phyloP scores from a whole-genome alignment of 37 sponge, comb jelly and placozoan genomes.

The Haliclona indistincta region DNA sequence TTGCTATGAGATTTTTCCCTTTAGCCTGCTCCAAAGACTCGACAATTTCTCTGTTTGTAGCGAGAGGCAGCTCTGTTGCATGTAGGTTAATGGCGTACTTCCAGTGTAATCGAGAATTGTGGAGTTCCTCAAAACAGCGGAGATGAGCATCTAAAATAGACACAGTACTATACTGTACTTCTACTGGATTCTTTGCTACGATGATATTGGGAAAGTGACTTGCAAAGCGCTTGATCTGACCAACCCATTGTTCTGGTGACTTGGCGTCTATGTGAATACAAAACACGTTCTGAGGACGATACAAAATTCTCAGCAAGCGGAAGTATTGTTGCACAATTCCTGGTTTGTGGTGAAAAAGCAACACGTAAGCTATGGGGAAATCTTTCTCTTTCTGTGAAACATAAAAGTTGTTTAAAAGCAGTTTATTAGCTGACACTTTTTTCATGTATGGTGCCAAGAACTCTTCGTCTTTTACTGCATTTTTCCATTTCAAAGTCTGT shows the following conservation, averaged over 20 bases:
- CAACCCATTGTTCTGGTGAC: not conserved
- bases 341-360: not conserved
- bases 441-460: no score
- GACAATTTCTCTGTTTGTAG: constrained; percentile 4
- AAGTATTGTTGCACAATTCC: not conserved
- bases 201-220: not conserved
- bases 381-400: not conserved
- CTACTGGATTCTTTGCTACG: not conserved
- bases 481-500: no score
- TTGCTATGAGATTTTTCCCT: not conserved
- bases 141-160: not conserved
- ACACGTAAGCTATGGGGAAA: not conserved
- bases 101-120: not conserved
- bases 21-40: not conserved
- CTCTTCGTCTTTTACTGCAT: no score
- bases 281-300: constrained; percentile 1
- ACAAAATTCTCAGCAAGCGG: not conserved
- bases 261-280: not conserved
- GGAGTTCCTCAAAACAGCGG: not conserved
- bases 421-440: no score
- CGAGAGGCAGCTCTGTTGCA: constrained; percentile 4
- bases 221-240: not conserved
- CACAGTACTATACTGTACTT: not conserved
- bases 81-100: constrained; percentile 3
- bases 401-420: no score